Percentiles rank a stretch among this genome's conserved stretches.
These are phyloP conservation scores for Margarornis squamiger DNA, from an alignment of 2,797 vertebrate species.

Conservation along the genomic window DNA sequence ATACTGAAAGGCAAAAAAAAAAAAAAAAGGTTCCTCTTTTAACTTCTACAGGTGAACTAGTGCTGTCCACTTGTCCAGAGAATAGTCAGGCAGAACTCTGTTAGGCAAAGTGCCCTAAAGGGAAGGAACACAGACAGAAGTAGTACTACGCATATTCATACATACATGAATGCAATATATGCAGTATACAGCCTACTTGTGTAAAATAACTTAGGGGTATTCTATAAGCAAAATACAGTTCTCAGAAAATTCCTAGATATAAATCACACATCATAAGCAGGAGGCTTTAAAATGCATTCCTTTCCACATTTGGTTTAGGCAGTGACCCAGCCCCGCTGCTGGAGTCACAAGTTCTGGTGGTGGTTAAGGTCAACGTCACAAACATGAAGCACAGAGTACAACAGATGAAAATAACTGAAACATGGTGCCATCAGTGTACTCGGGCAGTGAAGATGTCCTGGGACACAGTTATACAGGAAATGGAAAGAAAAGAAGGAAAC, in stretches of 20 bases:
- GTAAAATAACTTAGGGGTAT: not conserved
- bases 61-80: not conserved
- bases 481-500: too few relatives aligned
- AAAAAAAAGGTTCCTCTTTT: not conserved
- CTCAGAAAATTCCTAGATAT: not conserved
- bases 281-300: not conserved
- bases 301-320: not conserved
- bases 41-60: not conserved
- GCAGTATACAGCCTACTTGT: not conserved
- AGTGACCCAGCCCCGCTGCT: not conserved
- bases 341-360: not conserved
- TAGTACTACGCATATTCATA: slow-evolving; percentile 6
- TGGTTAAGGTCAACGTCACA: not conserved
- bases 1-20: not conserved
- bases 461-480: too few relatives aligned
- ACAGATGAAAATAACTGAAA: not conserved
- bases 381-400: not conserved
- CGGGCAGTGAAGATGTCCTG: not conserved
- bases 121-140: slow-evolving; percentile 12
- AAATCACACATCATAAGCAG: not conserved
- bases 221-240: slow-evolving; percentile 17
- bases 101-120: not conserved
- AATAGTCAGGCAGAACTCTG: not conserved
- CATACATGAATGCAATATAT: not conserved
- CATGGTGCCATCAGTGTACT: not conserved